Conservation (phyloP, 2,113 vertebrate species). For the Triplophysa siluroides region DNA sequence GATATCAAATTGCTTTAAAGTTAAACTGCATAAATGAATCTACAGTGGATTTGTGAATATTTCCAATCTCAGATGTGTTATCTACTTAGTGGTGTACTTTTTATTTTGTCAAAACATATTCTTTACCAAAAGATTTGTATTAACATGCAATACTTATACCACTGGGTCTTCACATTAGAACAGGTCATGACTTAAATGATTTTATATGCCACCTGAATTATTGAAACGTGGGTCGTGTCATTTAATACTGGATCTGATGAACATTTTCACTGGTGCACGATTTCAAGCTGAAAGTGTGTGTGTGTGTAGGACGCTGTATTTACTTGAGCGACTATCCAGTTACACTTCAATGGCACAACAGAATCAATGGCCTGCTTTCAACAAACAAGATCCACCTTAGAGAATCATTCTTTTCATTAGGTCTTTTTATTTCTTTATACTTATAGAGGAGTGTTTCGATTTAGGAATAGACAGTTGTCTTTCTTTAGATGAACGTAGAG, state of each 20-base stretch:
- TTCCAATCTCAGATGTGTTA: background rate
- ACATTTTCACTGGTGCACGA: slow-evolving; percentile 21
- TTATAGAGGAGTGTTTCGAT: background rate
- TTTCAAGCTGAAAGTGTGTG: slow-evolving; percentile 21
- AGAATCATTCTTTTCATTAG: slow-evolving; percentile 19
- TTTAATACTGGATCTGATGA: slow-evolving; percentile 35
- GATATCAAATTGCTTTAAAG: too few relatives aligned
- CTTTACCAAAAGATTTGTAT: too few relatives aligned
- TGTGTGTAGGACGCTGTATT: background rate
- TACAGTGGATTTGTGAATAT: too few relatives aligned
- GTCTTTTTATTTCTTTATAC: background rate
- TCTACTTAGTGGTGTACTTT: background rate
- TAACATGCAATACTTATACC: background rate
- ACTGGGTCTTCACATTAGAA: background rate
- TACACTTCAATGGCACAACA: slow-evolving; percentile 40
- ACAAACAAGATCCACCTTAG: slow-evolving; percentile 24
- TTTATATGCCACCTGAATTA: slow-evolving; percentile 23
- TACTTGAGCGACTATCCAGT: slow-evolving; percentile 11
- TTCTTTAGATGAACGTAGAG: too few relatives aligned
- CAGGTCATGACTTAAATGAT: background rate
- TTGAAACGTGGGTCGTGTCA: slow-evolving; percentile 19
- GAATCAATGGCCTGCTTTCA: slow-evolving; percentile 38
- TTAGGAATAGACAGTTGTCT: too few relatives aligned
- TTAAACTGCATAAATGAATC: too few relatives aligned
- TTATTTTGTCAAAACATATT: background rate